phyloP scores from a whole-genome alignment of 2,113 vertebrate species.

The Elachura formosa region DNA sequence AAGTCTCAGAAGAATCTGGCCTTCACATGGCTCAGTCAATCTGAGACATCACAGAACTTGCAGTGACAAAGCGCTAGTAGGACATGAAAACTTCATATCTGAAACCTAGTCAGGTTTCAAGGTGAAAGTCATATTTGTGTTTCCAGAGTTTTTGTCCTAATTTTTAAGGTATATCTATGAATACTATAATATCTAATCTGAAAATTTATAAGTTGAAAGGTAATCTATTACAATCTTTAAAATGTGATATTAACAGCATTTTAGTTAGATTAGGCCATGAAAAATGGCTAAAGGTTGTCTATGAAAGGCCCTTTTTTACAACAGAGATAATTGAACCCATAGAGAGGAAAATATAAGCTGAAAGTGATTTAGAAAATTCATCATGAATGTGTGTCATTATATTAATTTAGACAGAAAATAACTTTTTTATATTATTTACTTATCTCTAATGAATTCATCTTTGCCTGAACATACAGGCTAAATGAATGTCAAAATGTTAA shows the following conservation, averaged over 20 bases:
- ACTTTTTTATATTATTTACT: constrained; percentile 69
- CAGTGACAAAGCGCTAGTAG: background rate
- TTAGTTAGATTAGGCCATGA: constrained; percentile 70
- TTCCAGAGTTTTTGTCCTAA: constrained; percentile 50
- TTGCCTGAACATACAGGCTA: constrained; percentile 17
- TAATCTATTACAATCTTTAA: constrained; percentile 67
- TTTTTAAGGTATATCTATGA: constrained; percentile 58
- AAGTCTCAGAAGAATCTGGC: background rate
- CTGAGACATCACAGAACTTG: background rate
- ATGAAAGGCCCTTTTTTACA: constrained; percentile 70
- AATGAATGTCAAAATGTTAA: constrained; percentile 58
- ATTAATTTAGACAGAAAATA: constrained; percentile 71
- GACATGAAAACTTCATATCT: background rate
- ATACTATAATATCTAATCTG: constrained; percentile 65
- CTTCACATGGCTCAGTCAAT: background rate
- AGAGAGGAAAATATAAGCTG: constrained; percentile 70
- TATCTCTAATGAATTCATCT: constrained; percentile 63
- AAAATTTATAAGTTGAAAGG: constrained; percentile 63
- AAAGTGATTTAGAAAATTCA: constrained; percentile 74
- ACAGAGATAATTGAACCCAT: constrained; percentile 75
- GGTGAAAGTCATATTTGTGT: constrained; percentile 64
- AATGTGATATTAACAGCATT: constrained; percentile 68
- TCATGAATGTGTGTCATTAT: constrained; percentile 63
- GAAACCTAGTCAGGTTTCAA: constrained; percentile 62
- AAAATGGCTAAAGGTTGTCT: constrained; percentile 71